Evolutionary conservation across 2,113 vertebrate genomes (phyloP), one percentile per base, ranked within the genome.

Genomic region (Rafetus swinhoei): DNA sequence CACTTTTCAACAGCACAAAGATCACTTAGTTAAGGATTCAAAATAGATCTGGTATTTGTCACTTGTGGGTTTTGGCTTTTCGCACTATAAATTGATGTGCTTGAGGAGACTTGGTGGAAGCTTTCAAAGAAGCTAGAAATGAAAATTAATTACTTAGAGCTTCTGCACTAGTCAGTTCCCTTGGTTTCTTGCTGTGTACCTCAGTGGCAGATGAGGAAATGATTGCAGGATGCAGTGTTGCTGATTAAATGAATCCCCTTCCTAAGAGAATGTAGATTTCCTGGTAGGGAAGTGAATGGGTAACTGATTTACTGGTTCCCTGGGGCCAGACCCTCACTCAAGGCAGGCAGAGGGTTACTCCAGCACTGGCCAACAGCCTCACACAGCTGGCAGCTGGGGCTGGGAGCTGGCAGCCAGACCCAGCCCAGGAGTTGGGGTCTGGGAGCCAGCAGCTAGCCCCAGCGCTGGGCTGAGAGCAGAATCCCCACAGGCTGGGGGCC

Each of bases 1-100:
- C 0, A 0, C 69, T 3, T 5, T 2, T 10, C 13, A 4, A 29
- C 72, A 76, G 24, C 29, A 74, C 16, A 13, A 84, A 92, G 52
- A 32, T 10, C 54, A 13, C 24, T 15, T 6, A 2, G 35, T 0
- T 1, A 3, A 32, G 59, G 59, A 79, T 0, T 27, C 5, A 27
- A 3, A 35, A 32, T 22, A 0, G 79, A n/a, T 7, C n/a, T 0
- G 5, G 18, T 29, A 32, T 76, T 69, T 76, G 18, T 21, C 69
- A 29, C n/a, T 24, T 45, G 35, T 39, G n/a, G 6, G 35, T 24
- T 74, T 24, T 35, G 39, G 72, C 72, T 39, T n/a, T 76, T 76
- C 21, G 35, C 35, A 39, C 18, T 45, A 13, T 76, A 76, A 76
- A 76, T 39, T 21, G 72, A 76, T 45, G 35, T 39, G 18, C n/a